Conservation (phyloP, 2,888 invertebrate genomes). For the Craniophora ligustri region DNA sequence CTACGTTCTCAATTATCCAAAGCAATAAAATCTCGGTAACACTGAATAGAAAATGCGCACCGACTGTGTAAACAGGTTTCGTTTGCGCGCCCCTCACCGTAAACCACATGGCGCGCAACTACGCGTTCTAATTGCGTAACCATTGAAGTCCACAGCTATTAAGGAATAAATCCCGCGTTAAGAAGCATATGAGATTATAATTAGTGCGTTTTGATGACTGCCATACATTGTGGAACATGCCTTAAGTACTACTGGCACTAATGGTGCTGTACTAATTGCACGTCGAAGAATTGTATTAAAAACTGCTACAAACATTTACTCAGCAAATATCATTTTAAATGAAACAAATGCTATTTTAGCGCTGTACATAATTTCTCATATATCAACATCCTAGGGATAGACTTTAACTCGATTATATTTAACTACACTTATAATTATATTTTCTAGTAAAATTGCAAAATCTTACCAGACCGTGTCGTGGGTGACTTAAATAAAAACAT, state of each 20-base stretch:
- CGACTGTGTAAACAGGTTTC: slow-evolving; percentile 4
- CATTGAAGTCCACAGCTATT: slow-evolving; percentile 38
- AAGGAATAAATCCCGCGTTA: slow-evolving; percentile 41
- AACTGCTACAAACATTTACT: too few species aligned
- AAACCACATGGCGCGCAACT: slow-evolving; percentile 36
- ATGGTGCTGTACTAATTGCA: background rate
- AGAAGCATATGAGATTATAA: slow-evolving; percentile 44
- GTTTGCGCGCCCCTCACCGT: slow-evolving; percentile 4
- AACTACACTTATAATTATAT: too few species aligned
- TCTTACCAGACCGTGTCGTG: too few species aligned
- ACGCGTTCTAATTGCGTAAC: slow-evolving; percentile 45
- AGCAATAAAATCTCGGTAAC: background rate
- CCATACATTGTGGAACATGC: slow-evolving; percentile 20
- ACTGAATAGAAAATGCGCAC: slow-evolving; percentile 12
- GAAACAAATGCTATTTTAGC: too few species aligned
- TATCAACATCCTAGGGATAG: too few species aligned
- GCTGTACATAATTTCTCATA: too few species aligned
- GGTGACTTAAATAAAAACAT: too few species aligned
- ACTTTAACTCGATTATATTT: too few species aligned
- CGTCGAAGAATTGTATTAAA: too few species aligned
- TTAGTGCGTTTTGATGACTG: slow-evolving; percentile 43
- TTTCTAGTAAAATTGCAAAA: too few species aligned
- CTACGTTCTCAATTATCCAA: slow-evolving; percentile 6
- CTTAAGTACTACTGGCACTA: slow-evolving; percentile 19
- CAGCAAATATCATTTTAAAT: too few species aligned